Evolutionary conservation across 2,113 vertebrate species (phyloP).

Genomic region (Xenopus laevis): DNA sequence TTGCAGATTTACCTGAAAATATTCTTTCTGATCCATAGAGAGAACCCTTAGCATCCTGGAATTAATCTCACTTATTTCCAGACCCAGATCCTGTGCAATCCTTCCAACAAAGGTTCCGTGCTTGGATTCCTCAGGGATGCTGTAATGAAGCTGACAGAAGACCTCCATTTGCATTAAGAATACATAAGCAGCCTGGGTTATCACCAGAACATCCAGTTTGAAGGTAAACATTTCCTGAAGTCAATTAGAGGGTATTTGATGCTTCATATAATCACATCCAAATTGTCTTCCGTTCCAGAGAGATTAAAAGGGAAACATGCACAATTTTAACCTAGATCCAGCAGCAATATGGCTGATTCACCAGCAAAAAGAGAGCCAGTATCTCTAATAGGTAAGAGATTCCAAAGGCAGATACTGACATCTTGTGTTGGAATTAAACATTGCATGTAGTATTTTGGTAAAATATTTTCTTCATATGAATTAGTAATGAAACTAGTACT

Average conservation of each 20-base stretch:
- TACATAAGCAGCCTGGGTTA: neutral
- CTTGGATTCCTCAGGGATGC: conserved; percentile 58
- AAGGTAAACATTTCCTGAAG: conserved; percentile 28
- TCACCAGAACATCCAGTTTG: conserved; percentile 12
- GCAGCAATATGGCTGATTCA: neutral
- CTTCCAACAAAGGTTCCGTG: conserved; percentile 66
- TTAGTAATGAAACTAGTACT: conserved; percentile 14
- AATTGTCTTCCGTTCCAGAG: neutral
- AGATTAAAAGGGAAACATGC: neutral
- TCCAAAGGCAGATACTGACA: conserved; percentile 9
- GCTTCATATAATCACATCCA: neutral
- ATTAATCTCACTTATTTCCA: conserved; percentile 57
- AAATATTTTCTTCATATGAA: conserved; percentile 32
- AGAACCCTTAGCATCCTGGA: conserved; percentile 61
- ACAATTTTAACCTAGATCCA: neutral
- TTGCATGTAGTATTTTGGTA: neutral
- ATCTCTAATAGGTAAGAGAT: neutral
- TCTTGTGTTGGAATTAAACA: neutral
- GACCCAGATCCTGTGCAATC: conserved; percentile 61
- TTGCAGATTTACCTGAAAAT: conserved; percentile 62
- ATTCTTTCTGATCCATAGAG: conserved; percentile 61
- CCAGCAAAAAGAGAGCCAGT: neutral
- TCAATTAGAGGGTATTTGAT: neutral
- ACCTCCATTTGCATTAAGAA: conserved; percentile 4
- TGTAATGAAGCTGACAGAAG: conserved; percentile 59